Base-by-base conservation (phyloP, 1,140 invertebrate genomes). In the Mya arenaria region DNA sequence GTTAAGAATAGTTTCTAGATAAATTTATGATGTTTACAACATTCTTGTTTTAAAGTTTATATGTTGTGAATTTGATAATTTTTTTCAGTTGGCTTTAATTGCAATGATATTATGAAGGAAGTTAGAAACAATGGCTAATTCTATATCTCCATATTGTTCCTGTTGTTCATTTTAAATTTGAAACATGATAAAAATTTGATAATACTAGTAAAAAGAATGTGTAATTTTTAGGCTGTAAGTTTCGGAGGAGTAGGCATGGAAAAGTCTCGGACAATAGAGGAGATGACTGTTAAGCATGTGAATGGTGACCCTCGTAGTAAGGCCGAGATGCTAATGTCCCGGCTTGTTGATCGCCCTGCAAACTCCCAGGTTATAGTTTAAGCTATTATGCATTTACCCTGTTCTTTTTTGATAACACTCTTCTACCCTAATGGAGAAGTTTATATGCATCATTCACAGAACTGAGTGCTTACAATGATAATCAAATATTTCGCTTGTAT, bases 261-360 rank as follows among this genome's bases (percentile, higher is more conserved):
- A 28, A 73, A 69, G 39, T 82, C 79, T 15, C 36, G 66, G 30
- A 82, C 79, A 19, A 63, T 82, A 17, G 79, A 73, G 15, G 69
- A 82, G 39, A 82, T 82, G 79, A 62, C n/a, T 32, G 30, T 56
- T 15, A 58, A 58, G n/a, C 32, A 56, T 19, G 41, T 36, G 19
- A 73, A 74, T 17, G 69, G 68, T 25, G 79, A 74, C 30, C 58
- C 44, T 41, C 71, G 63, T 28, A 74, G 79, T 28, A 82, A 73
- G 68, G 68, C 79, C 4, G 69, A 65, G 37, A 82, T 73, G 69
- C 34, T 82, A 36, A 82, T 82, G 79, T 55, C 79, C 13, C 71
- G 79, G 44, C 44, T 82, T 36, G 44, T 82, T 23, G 79, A 82
- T 55, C 32, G 71, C 15, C 79, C 79, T 36, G 79, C 69, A 17